Percentiles rank a stretch among this genome's conserved stretches.
These are phyloP conservation scores for Phalacrocorax aristotelis DNA, from an alignment of 2,113 vertebrate species.

Conservation along the genomic window DNA sequence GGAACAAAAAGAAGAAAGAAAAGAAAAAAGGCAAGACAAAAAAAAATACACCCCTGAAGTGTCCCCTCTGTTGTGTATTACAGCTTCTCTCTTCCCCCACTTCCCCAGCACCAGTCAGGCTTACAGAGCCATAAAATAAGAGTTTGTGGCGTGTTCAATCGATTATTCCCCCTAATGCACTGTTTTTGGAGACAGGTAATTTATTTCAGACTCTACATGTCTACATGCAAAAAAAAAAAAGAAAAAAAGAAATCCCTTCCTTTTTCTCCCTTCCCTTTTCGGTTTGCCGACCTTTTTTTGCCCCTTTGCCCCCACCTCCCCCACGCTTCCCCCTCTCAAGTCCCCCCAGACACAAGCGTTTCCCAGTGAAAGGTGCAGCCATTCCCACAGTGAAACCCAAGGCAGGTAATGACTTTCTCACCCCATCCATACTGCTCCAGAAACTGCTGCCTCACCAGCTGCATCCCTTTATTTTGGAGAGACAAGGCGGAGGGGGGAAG, in stretches of 20 bases:
- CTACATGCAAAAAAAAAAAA: background rate
- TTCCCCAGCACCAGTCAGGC: background rate
- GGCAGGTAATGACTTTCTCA: constrained; percentile 73
- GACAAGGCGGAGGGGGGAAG: background rate
- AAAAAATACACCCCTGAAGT: background rate
- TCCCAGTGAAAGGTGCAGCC: constrained; percentile 45
- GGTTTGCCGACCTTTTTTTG: background rate
- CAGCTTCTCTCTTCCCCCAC: background rate
- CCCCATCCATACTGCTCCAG: constrained; percentile 63
- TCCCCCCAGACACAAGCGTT: background rate
- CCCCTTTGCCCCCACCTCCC: background rate
- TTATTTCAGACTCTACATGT: constrained; percentile 55
- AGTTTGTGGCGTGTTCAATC: constrained; percentile 64
- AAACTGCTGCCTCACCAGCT: constrained; percentile 46
- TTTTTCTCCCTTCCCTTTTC: background rate
- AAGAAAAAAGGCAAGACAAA: background rate
- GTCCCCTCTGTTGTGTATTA: background rate
- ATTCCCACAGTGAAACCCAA: constrained; percentile 66
- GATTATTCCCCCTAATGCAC: constrained; percentile 54
- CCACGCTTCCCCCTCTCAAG: background rate
- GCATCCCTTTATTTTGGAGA: constrained; percentile 48
- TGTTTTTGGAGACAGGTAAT: constrained; percentile 65
- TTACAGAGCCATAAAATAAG: constrained; percentile 36
- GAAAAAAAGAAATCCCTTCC: background rate
- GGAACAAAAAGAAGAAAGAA: background rate